These are phyloP conservation scores for Saimiri boliviensis DNA, from an alignment of 2,113 vertebrate species.

Conservation along the genomic window DNA sequence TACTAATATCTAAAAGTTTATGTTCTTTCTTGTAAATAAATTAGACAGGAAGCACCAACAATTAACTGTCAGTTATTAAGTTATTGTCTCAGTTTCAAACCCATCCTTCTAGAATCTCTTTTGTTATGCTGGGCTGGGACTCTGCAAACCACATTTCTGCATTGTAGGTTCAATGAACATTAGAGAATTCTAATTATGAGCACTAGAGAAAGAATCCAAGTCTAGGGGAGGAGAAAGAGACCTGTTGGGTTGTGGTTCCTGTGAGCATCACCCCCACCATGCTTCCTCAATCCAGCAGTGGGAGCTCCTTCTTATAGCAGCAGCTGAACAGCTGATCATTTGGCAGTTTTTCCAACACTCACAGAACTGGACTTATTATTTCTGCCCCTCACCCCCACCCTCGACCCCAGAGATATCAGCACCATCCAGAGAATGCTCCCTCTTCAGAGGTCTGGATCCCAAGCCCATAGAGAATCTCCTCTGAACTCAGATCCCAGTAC, in stretches of 20 bases:
- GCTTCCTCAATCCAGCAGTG: background rate
- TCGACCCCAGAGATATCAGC: background rate
- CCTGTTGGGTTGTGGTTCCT: background rate
- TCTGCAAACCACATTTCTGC: background rate
- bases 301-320: background rate
- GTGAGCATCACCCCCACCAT: background rate
- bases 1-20: background rate
- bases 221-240: background rate
- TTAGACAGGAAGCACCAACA: background rate
- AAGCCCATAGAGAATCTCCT: background rate
- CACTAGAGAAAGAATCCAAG: background rate
- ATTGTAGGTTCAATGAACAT: background rate
- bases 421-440: background rate
- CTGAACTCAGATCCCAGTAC: background rate
- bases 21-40: constrained; percentile 18
- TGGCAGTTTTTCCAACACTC: background rate
- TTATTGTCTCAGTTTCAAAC: background rate
- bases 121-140: background rate
- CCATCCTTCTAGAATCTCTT: background rate
- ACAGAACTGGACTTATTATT: background rate
- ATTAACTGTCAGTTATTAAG: background rate
- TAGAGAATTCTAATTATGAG: background rate
- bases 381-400: too few relatives aligned
- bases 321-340: background rate
- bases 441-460: background rate